A percentile compares a stretch with the other conserved stretches of the same genome.
phyloP scores from a whole-genome alignment of 2,888 invertebrate species.

The Drosophila niveifrons region DNA sequence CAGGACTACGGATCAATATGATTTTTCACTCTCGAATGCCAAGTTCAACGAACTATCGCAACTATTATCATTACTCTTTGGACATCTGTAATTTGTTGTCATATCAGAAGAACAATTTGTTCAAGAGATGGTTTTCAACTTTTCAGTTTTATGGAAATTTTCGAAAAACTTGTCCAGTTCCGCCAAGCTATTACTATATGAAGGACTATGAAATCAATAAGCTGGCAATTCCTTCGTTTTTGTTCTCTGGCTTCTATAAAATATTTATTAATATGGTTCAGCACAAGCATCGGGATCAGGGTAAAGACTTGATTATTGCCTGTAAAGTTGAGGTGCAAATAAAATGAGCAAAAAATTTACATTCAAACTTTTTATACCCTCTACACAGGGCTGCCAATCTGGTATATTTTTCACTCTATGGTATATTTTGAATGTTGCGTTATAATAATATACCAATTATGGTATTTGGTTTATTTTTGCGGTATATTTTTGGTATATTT shows the following conservation, averaged over 20 bases:
- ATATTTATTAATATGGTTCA: slow-evolving; percentile 47
- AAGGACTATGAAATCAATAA: slow-evolving; percentile 42
- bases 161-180: slow-evolving; percentile 57
- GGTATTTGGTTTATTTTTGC: too few relatives aligned
- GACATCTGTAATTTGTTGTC: slow-evolving; percentile 66
- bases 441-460: too few relatives aligned
- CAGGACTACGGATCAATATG: slow-evolving; percentile 47
- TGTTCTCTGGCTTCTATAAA: slow-evolving; percentile 49
- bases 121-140: slow-evolving; percentile 54
- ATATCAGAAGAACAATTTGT: slow-evolving; percentile 42
- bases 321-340: slow-evolving; percentile 49
- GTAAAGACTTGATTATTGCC: slow-evolving; percentile 32
- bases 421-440: too few relatives aligned
- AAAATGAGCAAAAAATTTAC: slow-evolving; percentile 27
- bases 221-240: slow-evolving; percentile 46
- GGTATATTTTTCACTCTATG: too few relatives aligned
- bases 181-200: slow-evolving; percentile 48
- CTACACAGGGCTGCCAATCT: too few relatives aligned
- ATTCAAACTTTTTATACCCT: too few relatives aligned
- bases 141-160: slow-evolving; percentile 65
- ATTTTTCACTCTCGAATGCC: slow-evolving; percentile 32
- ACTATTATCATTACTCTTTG: slow-evolving; percentile 55
- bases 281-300: not conserved
- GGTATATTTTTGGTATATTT: too few relatives aligned
- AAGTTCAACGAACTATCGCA: slow-evolving; percentile 19